These are phyloP conservation scores for Drosophila athabasca DNA, from an alignment of 1,140 invertebrate species.

Conservation along the genomic window DNA sequence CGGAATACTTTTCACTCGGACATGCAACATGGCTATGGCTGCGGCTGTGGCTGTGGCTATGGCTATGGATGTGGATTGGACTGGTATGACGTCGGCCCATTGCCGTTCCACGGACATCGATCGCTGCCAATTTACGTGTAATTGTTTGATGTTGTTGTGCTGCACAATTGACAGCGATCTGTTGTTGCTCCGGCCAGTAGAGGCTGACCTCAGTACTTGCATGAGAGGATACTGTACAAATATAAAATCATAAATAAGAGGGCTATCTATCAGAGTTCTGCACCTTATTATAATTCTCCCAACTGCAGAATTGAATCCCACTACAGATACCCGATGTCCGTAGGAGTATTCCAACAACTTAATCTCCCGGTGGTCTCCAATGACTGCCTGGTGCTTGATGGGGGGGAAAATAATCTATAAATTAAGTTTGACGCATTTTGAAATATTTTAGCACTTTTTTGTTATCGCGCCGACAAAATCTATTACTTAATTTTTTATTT, in stretches of 20 bases:
- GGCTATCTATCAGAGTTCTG: too few species aligned
- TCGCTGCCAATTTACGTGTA: conserved; percentile 79
- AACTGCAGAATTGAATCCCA: too few species aligned
- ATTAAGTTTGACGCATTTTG: conserved; percentile 74
- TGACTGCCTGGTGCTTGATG: conserved; percentile 10
- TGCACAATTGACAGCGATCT: conserved; percentile 61
- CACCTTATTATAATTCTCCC: too few species aligned
- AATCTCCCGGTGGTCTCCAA: conserved; percentile 25
- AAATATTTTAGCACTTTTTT: conserved; percentile 82
- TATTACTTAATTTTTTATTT: conserved; percentile 82
- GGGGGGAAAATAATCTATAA: conserved; percentile 54
- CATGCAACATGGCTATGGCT: conserved; percentile 23
- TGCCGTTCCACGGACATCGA: conserved; percentile 72
- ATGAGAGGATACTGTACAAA: too few species aligned
- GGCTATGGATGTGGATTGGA: conserved; percentile 31
- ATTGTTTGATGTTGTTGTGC: conserved; percentile 67
- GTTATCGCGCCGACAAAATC: conserved; percentile 78
- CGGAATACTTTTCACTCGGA: conserved; percentile 69
- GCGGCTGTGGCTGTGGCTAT: too few species aligned
- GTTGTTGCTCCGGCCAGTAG: not conserved
- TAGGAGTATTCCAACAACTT: conserved; percentile 7
- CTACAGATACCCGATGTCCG: not conserved
- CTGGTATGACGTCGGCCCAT: conserved; percentile 63
- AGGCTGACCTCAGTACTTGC: too few species aligned
- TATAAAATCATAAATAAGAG: too few species aligned